Percentiles rank a stretch among this genome's conserved stretches.
These are phyloP conservation scores for Bombus superbus DNA, from an alignment of 1,140 invertebrate species.

Conservation along the genomic window DNA sequence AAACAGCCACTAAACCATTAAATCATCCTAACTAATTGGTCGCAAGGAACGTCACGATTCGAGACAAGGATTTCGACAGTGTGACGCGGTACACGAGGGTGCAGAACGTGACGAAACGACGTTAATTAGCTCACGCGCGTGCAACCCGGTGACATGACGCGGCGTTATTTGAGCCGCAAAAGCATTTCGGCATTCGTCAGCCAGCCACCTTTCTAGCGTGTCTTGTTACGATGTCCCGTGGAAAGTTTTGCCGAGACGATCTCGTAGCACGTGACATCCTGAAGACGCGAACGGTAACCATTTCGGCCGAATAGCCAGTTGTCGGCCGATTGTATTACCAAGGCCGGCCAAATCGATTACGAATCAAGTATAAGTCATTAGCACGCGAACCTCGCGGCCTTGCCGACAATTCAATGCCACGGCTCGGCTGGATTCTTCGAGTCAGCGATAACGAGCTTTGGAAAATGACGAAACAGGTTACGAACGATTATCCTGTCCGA, in stretches of 20 bases:
- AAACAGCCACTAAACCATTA: background rate
- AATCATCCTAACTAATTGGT: background rate
- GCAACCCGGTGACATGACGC: constrained; percentile 7
- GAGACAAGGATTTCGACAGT: background rate
- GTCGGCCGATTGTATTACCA: constrained; percentile 13
- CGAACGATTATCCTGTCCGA: background rate
- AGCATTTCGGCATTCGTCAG: constrained; percentile 12
- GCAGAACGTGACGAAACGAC: background rate
- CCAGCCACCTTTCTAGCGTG: background rate
- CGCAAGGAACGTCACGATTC: background rate
- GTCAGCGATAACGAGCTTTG: background rate
- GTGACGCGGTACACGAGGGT: background rate
- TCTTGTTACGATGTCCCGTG: background rate
- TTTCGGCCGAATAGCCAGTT: constrained; percentile 18
- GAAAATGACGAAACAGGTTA: background rate
- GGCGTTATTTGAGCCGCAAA: constrained; percentile 33
- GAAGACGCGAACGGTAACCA: background rate
- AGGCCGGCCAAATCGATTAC: constrained; percentile 23
- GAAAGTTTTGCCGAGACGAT: constrained; percentile 18
- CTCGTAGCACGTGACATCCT: background rate
- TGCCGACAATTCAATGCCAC: background rate
- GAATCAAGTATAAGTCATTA: constrained; percentile 27
- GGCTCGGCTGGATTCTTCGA: background rate
- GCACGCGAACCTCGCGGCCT: background rate
- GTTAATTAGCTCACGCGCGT: background rate